Conservation (phyloP, 2,113 vertebrate species). For the Alligator mississippiensis region DNA sequence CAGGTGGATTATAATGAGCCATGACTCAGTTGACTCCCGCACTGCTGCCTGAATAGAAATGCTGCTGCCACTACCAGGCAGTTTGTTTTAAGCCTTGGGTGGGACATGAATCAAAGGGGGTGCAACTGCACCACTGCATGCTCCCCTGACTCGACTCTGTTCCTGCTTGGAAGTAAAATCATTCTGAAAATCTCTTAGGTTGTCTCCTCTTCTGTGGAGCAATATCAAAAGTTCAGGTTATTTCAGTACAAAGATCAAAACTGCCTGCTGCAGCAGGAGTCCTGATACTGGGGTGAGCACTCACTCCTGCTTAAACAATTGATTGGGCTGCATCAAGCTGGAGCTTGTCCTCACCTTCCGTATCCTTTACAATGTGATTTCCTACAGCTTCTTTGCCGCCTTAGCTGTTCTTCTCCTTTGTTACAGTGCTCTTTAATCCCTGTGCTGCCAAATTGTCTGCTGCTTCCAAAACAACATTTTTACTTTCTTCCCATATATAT, state of each 20-base stretch:
- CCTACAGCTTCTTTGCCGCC: background rate
- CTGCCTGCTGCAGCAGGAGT: fast-evolving
- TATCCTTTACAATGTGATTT: too few species aligned
- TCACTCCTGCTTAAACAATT: background rate
- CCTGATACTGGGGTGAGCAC: background rate
- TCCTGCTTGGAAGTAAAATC: background rate
- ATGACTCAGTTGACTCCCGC: too few species aligned
- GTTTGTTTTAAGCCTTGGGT: too few species aligned
- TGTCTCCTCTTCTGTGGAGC: background rate
- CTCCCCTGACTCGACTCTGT: too few species aligned
- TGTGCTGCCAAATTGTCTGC: fast-evolving
- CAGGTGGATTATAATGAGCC: too few species aligned
- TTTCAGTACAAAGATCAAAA: background rate
- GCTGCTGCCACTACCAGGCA: too few species aligned
- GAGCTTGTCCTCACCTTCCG: background rate
- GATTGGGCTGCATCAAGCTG: background rate
- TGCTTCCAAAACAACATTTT: background rate
- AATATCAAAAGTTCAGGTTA: background rate
- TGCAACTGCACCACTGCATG: too few species aligned
- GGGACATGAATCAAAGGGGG: too few species aligned
- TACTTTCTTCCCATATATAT: background rate
- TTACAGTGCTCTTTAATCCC: background rate
- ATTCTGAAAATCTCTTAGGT: background rate
- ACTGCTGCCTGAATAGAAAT: too few species aligned
- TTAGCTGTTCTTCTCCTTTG: background rate